These are phyloP conservation scores for Jaculus jaculus DNA, from an alignment of 2,113 vertebrate species.

Conservation along the genomic window DNA sequence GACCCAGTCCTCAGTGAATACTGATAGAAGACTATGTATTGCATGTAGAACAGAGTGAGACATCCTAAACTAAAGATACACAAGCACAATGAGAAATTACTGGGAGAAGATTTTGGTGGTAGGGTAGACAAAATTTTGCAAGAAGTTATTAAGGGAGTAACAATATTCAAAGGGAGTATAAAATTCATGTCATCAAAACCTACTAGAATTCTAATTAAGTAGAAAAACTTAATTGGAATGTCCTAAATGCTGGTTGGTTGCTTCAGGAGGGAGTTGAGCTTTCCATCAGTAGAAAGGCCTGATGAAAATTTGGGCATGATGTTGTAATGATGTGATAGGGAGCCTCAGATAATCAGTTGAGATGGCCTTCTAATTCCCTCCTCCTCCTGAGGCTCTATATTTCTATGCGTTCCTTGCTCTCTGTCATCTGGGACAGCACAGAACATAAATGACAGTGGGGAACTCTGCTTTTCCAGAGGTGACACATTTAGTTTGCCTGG, in stretches of 20 bases:
- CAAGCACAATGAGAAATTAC: neutral
- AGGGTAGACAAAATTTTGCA: neutral
- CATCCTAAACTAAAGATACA: neutral
- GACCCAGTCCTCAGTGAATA: neutral
- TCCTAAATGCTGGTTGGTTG: neutral
- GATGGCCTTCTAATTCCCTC: neutral
- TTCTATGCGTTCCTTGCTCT: neutral
- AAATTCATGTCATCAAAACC: slow-evolving; percentile 16
- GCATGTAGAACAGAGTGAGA: neutral
- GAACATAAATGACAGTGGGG: slow-evolving; percentile 1
- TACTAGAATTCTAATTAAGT: slow-evolving; percentile 1
- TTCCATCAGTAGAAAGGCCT: neutral
- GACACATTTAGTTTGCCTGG: neutral
- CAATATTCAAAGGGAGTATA: neutral
- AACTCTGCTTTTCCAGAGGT: slow-evolving; percentile 13
- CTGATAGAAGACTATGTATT: neutral
- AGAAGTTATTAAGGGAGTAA: neutral
- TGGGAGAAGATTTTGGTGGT: neutral
- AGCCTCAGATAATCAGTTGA: neutral
- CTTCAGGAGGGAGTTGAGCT: neutral
- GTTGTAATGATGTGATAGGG: neutral
- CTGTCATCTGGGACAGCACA: neutral
- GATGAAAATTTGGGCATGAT: neutral
- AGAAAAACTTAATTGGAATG: neutral
- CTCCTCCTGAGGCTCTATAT: neutral